These are phyloP conservation scores for Pteronura brasiliensis DNA, from an alignment of 2,113 vertebrate genomes.

Conservation along the genomic window DNA sequence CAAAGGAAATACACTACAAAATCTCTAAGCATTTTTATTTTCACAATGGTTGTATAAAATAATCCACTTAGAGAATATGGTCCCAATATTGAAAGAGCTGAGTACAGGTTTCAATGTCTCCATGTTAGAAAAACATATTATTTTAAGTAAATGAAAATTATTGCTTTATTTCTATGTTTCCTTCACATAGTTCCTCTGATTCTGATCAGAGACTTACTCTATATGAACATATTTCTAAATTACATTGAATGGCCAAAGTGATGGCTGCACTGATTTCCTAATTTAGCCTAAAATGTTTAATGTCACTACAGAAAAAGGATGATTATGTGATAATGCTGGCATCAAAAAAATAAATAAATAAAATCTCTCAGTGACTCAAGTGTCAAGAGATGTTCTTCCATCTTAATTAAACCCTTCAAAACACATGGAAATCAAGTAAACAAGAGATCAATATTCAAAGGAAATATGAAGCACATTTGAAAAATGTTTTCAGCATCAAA, in stretches of 20 bases:
- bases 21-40: not conserved
- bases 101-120: not conserved
- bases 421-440: not conserved
- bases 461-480: not conserved
- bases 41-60: not conserved
- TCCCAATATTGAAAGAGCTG: not conserved
- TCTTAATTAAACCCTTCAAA: constrained; percentile 38
- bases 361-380: not conserved
- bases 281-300: not conserved
- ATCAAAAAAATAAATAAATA: constrained; percentile 18
- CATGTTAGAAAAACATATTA: not conserved
- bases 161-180: not conserved
- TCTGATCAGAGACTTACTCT: not conserved
- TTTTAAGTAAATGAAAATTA: not conserved
- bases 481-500: constrained; percentile 52
- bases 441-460: not conserved
- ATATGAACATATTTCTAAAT: not conserved
- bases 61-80: not conserved
- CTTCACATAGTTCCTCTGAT: not conserved
- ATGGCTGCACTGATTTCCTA: not conserved
- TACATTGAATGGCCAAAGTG: not conserved
- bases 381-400: not conserved
- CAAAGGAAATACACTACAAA: not conserved
- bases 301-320: not conserved
- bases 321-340: not conserved